phyloP scores from a whole-genome alignment of 2,113 vertebrate genomes.

The Corvus cornix region DNA sequence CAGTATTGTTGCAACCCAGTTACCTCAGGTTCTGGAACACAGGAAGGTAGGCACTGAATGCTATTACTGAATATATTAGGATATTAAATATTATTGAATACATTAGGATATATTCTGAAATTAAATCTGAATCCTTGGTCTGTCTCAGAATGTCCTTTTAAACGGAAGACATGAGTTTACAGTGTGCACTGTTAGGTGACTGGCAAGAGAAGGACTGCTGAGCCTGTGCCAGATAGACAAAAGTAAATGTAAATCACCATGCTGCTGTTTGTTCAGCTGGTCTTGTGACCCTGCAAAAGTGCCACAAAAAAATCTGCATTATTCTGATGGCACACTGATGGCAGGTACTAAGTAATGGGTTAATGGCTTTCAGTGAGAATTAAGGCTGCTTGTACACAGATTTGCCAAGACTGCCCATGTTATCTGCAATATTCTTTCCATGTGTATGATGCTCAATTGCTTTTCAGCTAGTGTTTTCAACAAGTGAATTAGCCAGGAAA shows the following conservation, averaged over 20 bases:
- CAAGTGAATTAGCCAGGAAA: not conserved
- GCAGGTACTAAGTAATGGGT: not conserved
- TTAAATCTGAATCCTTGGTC: not conserved
- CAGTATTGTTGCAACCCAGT: not conserved
- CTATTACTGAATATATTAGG: not conserved
- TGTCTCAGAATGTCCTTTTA: not conserved
- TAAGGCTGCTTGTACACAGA: not conserved
- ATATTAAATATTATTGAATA: not conserved
- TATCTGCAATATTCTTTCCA: not conserved
- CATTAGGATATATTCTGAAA: not conserved
- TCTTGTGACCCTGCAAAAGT: not conserved
- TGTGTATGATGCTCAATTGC: not conserved
- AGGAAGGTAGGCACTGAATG: not conserved
- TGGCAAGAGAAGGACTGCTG: not conserved
- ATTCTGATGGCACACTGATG: not conserved
- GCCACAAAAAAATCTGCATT: not conserved
- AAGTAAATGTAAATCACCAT: not conserved
- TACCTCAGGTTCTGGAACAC: not conserved
- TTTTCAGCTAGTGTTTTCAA: not conserved
- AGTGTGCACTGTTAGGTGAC: accelerated
- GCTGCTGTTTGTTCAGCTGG: not conserved
- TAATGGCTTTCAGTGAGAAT: not conserved
- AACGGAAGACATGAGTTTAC: not conserved
- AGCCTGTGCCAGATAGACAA: not conserved
- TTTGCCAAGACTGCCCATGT: not conserved